A percentile compares a stretch with the other conserved stretches of the same genome.
Evolutionary conservation across 2,888 invertebrate species (phyloP).

Genomic region (Heliconius erato): DNA sequence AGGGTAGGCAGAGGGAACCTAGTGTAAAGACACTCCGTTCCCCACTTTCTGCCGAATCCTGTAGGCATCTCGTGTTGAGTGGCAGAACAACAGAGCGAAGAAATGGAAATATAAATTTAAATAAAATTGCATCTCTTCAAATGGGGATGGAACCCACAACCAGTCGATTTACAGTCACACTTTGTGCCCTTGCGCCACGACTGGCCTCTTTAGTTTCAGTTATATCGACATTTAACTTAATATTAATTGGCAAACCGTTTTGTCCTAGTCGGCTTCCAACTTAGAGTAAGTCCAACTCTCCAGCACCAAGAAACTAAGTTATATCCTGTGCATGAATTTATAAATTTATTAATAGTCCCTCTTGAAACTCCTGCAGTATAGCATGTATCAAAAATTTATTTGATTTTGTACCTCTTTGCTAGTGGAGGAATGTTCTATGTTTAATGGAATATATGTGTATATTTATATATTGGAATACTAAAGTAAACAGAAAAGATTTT

Average conservation of each 20-base stretch:
- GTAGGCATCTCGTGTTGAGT: too few relatives aligned
- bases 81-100: too few relatives aligned
- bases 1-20: too few relatives aligned
- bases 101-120: too few relatives aligned
- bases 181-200: too few relatives aligned
- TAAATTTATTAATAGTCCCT: slow-evolving; percentile 33
- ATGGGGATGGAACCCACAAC: too few relatives aligned
- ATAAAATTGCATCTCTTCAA: too few relatives aligned
- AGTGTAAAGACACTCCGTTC: too few relatives aligned
- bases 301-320: slow-evolving; percentile 40
- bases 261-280: slow-evolving; percentile 41
- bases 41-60: too few relatives aligned
- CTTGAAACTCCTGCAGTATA: slow-evolving; percentile 14
- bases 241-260: slow-evolving; percentile 39
- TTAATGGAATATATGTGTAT: background rate
- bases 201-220: background rate
- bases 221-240: slow-evolving; percentile 34
- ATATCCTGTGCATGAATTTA: slow-evolving; percentile 30
- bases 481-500: background rate
- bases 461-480: background rate
- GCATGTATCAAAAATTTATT: slow-evolving; percentile 30
- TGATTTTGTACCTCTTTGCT: background rate
- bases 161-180: too few relatives aligned
- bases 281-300: slow-evolving; percentile 33
- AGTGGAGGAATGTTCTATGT: background rate